These are phyloP conservation scores for Misgurnus mizolepis DNA, from an alignment of 2,113 vertebrate genomes.

Conservation along the genomic window DNA sequence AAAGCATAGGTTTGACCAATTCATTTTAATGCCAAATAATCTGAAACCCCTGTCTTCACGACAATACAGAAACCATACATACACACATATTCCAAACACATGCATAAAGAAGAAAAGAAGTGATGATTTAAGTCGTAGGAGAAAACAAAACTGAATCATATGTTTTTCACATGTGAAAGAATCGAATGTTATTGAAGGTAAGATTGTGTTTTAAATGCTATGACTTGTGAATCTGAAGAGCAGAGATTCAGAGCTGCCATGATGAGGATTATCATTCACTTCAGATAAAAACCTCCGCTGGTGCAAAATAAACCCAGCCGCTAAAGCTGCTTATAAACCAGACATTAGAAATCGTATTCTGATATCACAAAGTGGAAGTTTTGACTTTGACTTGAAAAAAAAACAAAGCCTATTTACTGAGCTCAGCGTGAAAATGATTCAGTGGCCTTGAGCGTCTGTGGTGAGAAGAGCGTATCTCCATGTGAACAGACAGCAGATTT, in stretches of 20 bases:
- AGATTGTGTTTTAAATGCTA: too few relatives aligned
- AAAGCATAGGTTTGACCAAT: slow-evolving; percentile 11
- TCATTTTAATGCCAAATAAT: slow-evolving; percentile 48
- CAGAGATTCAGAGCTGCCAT: slow-evolving; percentile 42
- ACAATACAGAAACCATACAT: slow-evolving; percentile 24
- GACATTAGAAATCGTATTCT: slow-evolving; percentile 31
- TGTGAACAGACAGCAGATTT: too few relatives aligned
- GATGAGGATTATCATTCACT: slow-evolving; percentile 50
- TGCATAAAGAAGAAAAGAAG: neutral
- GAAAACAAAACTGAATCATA: too few relatives aligned
- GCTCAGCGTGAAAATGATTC: neutral
- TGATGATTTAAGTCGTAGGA: too few relatives aligned
- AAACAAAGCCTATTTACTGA: slow-evolving; percentile 1
- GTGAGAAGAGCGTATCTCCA: too few relatives aligned
- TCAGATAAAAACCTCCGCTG: slow-evolving; percentile 43
- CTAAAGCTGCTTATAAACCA: slow-evolving; percentile 45
- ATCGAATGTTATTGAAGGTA: too few relatives aligned
- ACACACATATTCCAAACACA: too few relatives aligned
- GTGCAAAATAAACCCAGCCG: slow-evolving; percentile 48
- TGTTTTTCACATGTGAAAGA: too few relatives aligned
- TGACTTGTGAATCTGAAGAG: too few relatives aligned
- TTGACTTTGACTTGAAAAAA: slow-evolving; percentile 28
- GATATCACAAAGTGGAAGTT: slow-evolving; percentile 47
- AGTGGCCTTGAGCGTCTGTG: neutral
- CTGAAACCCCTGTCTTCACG: slow-evolving; percentile 32